These are phyloP conservation scores for Plotosus lineatus DNA, from an alignment of 2,113 vertebrate genomes.

Conservation along the genomic window DNA sequence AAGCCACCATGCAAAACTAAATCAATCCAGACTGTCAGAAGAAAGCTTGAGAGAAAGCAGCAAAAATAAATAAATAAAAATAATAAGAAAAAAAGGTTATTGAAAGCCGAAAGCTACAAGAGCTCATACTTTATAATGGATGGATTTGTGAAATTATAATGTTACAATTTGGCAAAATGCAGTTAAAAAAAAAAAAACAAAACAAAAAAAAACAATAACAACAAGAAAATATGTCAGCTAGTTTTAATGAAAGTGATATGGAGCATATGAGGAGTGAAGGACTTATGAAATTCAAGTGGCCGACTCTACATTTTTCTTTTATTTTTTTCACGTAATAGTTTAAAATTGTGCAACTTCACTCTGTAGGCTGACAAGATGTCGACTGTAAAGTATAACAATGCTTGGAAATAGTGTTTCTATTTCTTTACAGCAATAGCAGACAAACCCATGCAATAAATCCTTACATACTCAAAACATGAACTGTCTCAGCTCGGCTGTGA, in stretches of 20 bases:
- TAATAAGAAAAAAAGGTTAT: no score
- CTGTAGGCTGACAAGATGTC: constrained; percentile 33
- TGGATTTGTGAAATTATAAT: constrained; percentile 5
- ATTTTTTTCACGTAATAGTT: constrained; percentile 11
- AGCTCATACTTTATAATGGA: constrained; percentile 10
- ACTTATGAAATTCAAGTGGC: constrained; percentile 13
- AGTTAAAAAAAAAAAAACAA: neutral
- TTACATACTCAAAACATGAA: constrained; percentile 43
- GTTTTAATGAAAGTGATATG: constrained; percentile 26
- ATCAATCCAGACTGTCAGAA: constrained; percentile 20
- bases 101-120: neutral
- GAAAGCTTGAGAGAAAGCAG: constrained; percentile 21
- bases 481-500: constrained; percentile 17
- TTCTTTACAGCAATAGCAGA: constrained; percentile 52
- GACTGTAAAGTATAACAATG: constrained; percentile 43
- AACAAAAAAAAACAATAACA: neutral
- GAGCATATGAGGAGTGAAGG: constrained; percentile 17
- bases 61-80: constrained; percentile 4
- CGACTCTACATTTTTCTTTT: constrained; percentile 32
- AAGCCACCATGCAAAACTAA: constrained; percentile 49
- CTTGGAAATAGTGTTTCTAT: constrained; percentile 43
- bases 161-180: constrained; percentile 33
- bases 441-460: constrained; percentile 52
- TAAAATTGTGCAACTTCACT: constrained; percentile 36
- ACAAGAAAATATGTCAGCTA: constrained; percentile 23